These are phyloP conservation scores for Erannis defoliaria DNA, from an alignment of 2,888 invertebrate species.

Conservation along the genomic window DNA sequence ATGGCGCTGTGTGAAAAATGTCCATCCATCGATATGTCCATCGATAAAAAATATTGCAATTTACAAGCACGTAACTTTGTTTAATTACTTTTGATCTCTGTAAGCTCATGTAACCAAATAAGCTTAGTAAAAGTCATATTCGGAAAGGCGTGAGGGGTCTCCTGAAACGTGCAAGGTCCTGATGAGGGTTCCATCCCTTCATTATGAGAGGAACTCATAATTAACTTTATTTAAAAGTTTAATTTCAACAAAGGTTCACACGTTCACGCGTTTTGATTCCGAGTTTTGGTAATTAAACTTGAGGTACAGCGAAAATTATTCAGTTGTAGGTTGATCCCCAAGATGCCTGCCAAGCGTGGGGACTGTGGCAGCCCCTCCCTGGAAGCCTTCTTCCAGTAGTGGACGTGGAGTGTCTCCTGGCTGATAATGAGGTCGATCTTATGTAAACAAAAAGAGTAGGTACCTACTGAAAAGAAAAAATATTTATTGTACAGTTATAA, in stretches of 20 bases:
- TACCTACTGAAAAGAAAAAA: no score
- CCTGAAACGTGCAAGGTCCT: slow-evolving; percentile 42
- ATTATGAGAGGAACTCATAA: slow-evolving; percentile 58
- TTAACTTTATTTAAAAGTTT: slow-evolving; percentile 61
- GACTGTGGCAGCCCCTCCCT: no score
- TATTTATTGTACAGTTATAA: no score
- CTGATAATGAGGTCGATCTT: no score
- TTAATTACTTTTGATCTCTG: neutral
- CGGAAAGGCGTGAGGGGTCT: slow-evolving; percentile 10
- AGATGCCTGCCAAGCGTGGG: no score
- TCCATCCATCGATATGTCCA: no score
- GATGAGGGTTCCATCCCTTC: slow-evolving; percentile 58
- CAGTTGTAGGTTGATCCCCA: neutral
- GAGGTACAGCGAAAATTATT: slow-evolving; percentile 5
- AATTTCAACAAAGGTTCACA: slow-evolving; percentile 46
- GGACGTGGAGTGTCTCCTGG: no score
- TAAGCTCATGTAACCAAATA: neutral
- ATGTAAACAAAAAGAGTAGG: no score
- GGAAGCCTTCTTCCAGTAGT: no score
- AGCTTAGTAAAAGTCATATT: slow-evolving; percentile 10
- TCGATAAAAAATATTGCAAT: neutral
- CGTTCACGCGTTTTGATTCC: slow-evolving; percentile 23
- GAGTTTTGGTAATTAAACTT: slow-evolving; percentile 34
- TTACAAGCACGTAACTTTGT: neutral
- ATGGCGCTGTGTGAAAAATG: no score